Percentiles rank a stretch among this genome's conserved stretches.
These are phyloP conservation scores for Drosophila sp. DNA, from an alignment of 1,140 invertebrate genomes.

Conservation along the genomic window DNA sequence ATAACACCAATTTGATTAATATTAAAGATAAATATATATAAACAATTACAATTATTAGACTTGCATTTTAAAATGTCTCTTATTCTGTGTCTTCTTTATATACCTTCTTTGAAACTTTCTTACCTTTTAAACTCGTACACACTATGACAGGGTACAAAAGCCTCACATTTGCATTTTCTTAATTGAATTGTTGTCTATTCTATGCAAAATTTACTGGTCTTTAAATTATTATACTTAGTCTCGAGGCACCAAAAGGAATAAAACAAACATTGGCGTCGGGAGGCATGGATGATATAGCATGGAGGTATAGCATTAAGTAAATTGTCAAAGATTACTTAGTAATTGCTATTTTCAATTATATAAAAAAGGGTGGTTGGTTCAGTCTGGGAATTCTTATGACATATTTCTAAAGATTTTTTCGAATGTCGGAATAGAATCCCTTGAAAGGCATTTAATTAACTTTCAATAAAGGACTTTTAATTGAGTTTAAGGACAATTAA, in stretches of 20 bases:
- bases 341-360: constrained; percentile 22
- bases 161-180: constrained; percentile 8
- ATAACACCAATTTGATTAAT: too few relatives aligned
- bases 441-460: not conserved
- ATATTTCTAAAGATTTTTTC: too few relatives aligned
- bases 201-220: constrained; percentile 23
- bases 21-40: too few relatives aligned
- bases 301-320: not conserved
- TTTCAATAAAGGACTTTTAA: too few relatives aligned
- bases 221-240: constrained; percentile 35
- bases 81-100: too few relatives aligned
- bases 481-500: too few relatives aligned
- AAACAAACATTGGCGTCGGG: not conserved
- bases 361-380: not conserved
- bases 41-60: too few relatives aligned
- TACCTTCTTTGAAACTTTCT: too few relatives aligned
- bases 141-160: not conserved
- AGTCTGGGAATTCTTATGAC: too few relatives aligned
- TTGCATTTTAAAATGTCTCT: too few relatives aligned
- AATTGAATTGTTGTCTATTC: constrained; percentile 1
- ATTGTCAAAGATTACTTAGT: constrained; percentile 23
- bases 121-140: too few relatives aligned
- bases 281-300: not conserved
- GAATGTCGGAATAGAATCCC: not conserved
- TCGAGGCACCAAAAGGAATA: not conserved